Percentiles rank a stretch among this genome's conserved stretches.
phyloP scores from a whole-genome alignment of 2,113 vertebrate species.

The Halichoeres trimaculatus region DNA sequence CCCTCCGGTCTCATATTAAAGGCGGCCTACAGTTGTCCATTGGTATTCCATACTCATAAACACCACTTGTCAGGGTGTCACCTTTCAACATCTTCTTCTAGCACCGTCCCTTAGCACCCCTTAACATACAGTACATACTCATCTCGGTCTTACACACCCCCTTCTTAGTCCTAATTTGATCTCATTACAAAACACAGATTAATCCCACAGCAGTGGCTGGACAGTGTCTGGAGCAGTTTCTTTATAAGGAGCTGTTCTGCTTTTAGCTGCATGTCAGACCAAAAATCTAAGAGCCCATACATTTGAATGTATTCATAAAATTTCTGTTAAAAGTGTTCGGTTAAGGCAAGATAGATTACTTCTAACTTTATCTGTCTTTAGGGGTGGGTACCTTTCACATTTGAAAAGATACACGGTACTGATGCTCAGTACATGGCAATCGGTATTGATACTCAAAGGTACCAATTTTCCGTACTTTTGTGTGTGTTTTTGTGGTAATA shows the following conservation, averaged over 20 bases:
- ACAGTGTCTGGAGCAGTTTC: background rate
- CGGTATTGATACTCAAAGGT: too few species aligned
- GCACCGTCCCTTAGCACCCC: constrained; percentile 24
- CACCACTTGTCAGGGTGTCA: constrained; percentile 70
- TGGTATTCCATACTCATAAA: constrained; percentile 67
- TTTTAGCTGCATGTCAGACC: background rate
- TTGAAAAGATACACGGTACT: too few species aligned
- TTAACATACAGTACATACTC: constrained; percentile 35
- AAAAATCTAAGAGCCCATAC: background rate
- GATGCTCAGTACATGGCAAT: too few species aligned
- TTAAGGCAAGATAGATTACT: too few species aligned
- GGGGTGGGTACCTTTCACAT: too few species aligned
- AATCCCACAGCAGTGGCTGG: constrained; percentile 10
- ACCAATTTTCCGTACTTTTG: too few species aligned
- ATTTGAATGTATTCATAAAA: too few species aligned
- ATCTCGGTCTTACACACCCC: constrained; percentile 10
- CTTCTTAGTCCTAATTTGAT: background rate
- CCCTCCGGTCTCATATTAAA: constrained; percentile 48
- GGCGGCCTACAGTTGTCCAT: constrained; percentile 57
- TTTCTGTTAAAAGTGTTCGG: too few species aligned
- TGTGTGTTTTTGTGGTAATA: too few species aligned
- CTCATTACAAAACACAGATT: constrained; percentile 2
- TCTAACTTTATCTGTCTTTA: too few species aligned
- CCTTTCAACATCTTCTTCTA: constrained; percentile 54
- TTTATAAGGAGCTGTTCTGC: background rate